These are phyloP conservation scores for Trissolcus basalis DNA, from an alignment of 1,140 invertebrate species.

Conservation along the genomic window DNA sequence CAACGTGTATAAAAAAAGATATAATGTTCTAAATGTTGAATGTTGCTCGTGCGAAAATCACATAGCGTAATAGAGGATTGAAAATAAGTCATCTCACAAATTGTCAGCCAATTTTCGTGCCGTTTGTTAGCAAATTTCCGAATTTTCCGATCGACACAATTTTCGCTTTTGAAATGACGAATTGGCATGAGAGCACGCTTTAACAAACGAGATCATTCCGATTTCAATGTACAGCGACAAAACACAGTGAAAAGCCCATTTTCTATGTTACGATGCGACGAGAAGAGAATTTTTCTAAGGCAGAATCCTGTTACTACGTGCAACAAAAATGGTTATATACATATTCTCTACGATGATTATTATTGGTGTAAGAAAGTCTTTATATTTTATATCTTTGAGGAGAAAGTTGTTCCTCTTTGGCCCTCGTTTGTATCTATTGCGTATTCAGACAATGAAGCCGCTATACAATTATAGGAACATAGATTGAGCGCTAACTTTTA, in stretches of 20 bases:
- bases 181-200: slow-evolving; percentile 15
- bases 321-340: slow-evolving; percentile 14
- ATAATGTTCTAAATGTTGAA: slow-evolving; percentile 56
- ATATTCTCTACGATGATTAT: slow-evolving; percentile 45
- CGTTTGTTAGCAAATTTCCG: slow-evolving; percentile 19
- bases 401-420: slow-evolving; percentile 30
- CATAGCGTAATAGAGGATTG: slow-evolving; percentile 40
- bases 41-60: slow-evolving; percentile 52
- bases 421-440: slow-evolving; percentile 46
- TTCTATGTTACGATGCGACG: slow-evolving; percentile 43
- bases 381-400: slow-evolving; percentile 53
- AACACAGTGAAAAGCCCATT: slow-evolving; percentile 38
- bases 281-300: slow-evolving; percentile 46
- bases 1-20: slow-evolving; percentile 26
- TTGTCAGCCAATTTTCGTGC: background rate
- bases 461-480: slow-evolving; percentile 34
- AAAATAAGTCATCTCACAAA: slow-evolving; percentile 1
- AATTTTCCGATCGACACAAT: slow-evolving; percentile 21
- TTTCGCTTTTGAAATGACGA: slow-evolving; percentile 24
- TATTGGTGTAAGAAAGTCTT: slow-evolving; percentile 49
- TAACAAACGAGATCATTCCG: slow-evolving; percentile 10
- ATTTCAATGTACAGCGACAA: slow-evolving; percentile 43
- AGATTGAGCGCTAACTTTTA: slow-evolving; percentile 45
- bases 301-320: slow-evolving; percentile 31
- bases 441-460: slow-evolving; percentile 29